Base-by-base conservation (phyloP, 2,888 invertebrate species). In the Atherix ibis region DNA sequence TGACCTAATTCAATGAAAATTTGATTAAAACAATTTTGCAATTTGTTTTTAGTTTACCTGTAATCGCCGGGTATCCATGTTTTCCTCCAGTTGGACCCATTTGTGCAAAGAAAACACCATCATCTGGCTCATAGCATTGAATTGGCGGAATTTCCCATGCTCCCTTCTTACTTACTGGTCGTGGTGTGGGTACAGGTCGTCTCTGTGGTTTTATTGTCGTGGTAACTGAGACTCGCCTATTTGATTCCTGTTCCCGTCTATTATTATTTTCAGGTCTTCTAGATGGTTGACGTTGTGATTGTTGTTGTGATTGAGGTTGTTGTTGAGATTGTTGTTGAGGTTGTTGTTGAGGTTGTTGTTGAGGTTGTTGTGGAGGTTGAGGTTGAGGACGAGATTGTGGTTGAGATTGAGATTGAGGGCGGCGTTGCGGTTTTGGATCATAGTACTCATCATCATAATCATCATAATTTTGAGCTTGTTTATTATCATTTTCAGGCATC, bases 51-150 rank as follows among this genome's bases (percentile, higher is more conserved):
- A 28, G 31, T 44, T 47, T 49, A 82, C 84, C 84, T 33, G 85
- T 87, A 33, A 85, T 89, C 3, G 89, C 85, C 9, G 83, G 72
- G 59, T 89, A 91, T 16, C 91, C 89, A 47, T 77, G 76, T 55
- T 82, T 81, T 17, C 88, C 88, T 2, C 89, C 91, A 4, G 88
- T 87, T 13, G 89, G 89, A 5, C 89, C 89, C 76, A 89, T 81
- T 62, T 91, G 89, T 2, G 88, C 88, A 58, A 87, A 88, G 59
- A 85, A 82, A 3, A 88, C 84, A 10, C 87, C 84, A 53, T 91
- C 88, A 27, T 84, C 83, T 0, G 89, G 89, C 56, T 89, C 88
- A 53, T 83, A 62, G 56, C 91, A 91, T 54, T 82, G 76, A 45
- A 91, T 85, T 10, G 84, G 73, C 5, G 91, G 91, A 50, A 91